Evolutionary conservation across 2,113 vertebrate species (phyloP), one percentile per base, ranked within the genome.

Genomic region (Dromaius novaehollandiae): DNA sequence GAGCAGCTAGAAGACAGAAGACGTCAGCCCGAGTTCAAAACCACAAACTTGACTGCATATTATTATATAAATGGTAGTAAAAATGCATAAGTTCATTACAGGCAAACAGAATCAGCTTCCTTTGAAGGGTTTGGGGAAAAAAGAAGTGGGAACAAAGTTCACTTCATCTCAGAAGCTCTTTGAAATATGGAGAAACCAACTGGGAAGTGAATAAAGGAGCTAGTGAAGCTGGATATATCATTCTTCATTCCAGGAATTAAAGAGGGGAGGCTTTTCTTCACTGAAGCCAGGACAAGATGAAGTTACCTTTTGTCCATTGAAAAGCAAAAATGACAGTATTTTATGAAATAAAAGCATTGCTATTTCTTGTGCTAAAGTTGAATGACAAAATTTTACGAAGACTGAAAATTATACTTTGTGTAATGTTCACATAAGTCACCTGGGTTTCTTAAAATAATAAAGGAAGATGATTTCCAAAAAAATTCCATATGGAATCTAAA

Each of bases 361-460:
- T 75, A 50, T 56, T 87, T 70, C 82, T 65, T 90, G 40, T 6
- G 7, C 14, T 77, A 66, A 48, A 83, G 9, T 12, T 53, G 73
- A 87, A 74, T 64, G 91, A 76, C 86, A 90, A 93, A 84, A 93
- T 81, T 65, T 84, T 91, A 89, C 26, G 81, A 82, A 85, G 83
- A 61, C 42, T 94, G 78, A 87, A 95, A 91, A 89, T 7, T 17
- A 50, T 17, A 19, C 17, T 69, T 32, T 53, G n/a, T 11, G 56
- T 46, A 48, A 78, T 14, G 22, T 44, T 50, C 46, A 86, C 50
- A 30, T 77, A 51, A 95, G 77, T 55, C 34, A 68, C 9, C 42
- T 40, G 12, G 60, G 60, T 60, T 91, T 79, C 44, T 87, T 64
- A 83, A 85, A 84, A 88, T 22, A 95, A 89, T 86, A 70, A 77